These are phyloP conservation scores for Rhabdomys dilectus DNA, from an alignment of 2,113 vertebrate species.

Conservation along the genomic window DNA sequence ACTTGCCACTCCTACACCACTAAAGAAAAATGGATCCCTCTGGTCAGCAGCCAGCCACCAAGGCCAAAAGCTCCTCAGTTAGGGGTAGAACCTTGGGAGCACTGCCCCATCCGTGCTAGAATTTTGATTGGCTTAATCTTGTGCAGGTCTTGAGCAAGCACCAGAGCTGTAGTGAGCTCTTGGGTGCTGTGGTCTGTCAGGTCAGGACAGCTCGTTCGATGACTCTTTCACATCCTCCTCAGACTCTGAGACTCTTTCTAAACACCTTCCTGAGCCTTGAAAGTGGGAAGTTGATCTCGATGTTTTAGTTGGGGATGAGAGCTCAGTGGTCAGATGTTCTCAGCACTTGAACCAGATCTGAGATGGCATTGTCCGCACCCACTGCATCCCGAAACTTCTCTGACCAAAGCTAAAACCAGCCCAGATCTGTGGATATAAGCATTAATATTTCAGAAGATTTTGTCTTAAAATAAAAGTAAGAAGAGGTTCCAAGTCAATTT, in stretches of 20 bases:
- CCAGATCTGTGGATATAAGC: not conserved
- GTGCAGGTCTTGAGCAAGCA: not conserved
- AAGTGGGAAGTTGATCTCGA: not conserved
- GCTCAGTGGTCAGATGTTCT: not conserved
- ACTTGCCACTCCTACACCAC: not conserved
- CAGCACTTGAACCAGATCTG: no score
- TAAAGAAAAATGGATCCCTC: not conserved
- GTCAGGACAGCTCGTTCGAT: no score
- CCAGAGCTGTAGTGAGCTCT: not conserved
- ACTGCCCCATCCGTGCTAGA: no score
- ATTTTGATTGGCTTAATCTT: not conserved
- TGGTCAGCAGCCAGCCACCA: not conserved
- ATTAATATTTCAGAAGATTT: not conserved
- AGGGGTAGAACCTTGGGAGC: not conserved
- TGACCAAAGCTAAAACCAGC: not conserved
- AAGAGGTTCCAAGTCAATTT: slow-evolving; percentile 12
- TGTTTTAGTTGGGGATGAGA: not conserved
- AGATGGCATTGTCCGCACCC: not conserved
- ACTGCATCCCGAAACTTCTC: not conserved
- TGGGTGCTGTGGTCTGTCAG: no score
- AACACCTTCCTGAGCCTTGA: not conserved
- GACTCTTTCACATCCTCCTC: not conserved
- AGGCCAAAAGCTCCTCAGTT: not conserved
- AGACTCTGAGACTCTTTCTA: not conserved
- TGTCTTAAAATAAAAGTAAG: not conserved